Evolutionary conservation across 2,797 vertebrate species (phyloP).

Genomic region (Danio kyathit): DNA sequence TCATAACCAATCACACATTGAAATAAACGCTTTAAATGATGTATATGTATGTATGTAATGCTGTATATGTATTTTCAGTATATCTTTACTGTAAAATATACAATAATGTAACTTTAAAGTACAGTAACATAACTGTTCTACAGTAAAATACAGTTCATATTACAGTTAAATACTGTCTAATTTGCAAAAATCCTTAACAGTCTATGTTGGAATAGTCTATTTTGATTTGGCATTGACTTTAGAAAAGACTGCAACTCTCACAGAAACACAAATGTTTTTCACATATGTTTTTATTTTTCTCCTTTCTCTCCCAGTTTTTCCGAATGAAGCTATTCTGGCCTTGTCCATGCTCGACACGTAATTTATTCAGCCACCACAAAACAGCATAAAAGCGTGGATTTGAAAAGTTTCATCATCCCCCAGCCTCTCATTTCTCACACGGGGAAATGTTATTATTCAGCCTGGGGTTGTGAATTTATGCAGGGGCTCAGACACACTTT

Average conservation of each 20-base stretch:
- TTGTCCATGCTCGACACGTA: conserved; percentile 66
- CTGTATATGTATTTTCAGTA: no score
- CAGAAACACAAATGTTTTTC: not conserved
- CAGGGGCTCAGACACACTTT: conserved; percentile 69
- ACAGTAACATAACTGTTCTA: no score
- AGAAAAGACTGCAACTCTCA: not conserved
- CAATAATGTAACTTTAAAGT: no score
- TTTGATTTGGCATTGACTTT: not conserved
- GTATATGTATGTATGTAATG: no score
- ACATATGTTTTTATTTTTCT: not conserved
- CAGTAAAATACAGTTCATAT: no score
- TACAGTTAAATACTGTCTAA: no score
- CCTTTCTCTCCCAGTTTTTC: conserved; percentile 30
- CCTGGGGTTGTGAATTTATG: conserved; percentile 73
- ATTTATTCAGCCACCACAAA: conserved; percentile 73
- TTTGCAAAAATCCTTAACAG: no score
- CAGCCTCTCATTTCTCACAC: conserved; percentile 69
- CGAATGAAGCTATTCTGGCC: conserved; percentile 62
- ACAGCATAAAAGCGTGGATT: conserved; percentile 67
- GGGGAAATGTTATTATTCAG: conserved; percentile 74
- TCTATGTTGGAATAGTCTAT: not conserved
- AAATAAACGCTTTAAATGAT: no score
- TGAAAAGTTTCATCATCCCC: conserved; percentile 72
- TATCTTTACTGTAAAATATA: no score
- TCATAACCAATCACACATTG: no score